Evolutionary conservation across 1,140 invertebrate genomes (phyloP).

Genomic region (Drosophila kikkawai): DNA sequence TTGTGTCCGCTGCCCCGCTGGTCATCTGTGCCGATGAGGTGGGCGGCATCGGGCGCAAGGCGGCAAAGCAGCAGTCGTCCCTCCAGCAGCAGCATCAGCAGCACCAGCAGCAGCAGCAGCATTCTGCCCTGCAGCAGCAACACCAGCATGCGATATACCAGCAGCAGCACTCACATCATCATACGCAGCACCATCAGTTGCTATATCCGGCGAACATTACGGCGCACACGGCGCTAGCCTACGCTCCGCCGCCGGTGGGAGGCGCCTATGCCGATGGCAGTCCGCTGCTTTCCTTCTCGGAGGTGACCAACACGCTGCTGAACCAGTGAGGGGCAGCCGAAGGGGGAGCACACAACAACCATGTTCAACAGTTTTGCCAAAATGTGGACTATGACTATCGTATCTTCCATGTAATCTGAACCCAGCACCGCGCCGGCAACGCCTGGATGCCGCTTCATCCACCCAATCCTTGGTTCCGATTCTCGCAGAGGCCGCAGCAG

Average conservation of each 20-base stretch:
- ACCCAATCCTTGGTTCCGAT: constrained; percentile 57
- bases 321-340: constrained; percentile 86
- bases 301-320: constrained; percentile 92
- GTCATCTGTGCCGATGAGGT: constrained; percentile 64
- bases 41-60: constrained; percentile 44
- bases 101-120: constrained; percentile 52
- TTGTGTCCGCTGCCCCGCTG: constrained; percentile 66
- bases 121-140: constrained; percentile 39
- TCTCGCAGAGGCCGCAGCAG: constrained; percentile 39
- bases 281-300: constrained; percentile 93
- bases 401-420: constrained; percentile 82
- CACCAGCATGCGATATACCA: constrained; percentile 57
- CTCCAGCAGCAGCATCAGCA: constrained; percentile 52
- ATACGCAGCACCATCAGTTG: constrained; percentile 85
- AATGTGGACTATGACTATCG: constrained; percentile 85
- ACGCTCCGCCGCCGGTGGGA: constrained; percentile 66
- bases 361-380: constrained; percentile 83
- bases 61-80: constrained; percentile 51
- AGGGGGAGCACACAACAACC: constrained; percentile 31
- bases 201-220: constrained; percentile 85
- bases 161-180: constrained; percentile 62
- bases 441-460: constrained; percentile 7
- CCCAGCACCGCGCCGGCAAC: constrained; percentile 13
- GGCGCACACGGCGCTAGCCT: constrained; percentile 85
- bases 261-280: constrained; percentile 89